Percentiles rank a stretch among this genome's conserved stretches.
Evolutionary conservation across 53 echinoderm and acorn worm species (phyloP).

Genomic region (Astropecten irregularis): DNA sequence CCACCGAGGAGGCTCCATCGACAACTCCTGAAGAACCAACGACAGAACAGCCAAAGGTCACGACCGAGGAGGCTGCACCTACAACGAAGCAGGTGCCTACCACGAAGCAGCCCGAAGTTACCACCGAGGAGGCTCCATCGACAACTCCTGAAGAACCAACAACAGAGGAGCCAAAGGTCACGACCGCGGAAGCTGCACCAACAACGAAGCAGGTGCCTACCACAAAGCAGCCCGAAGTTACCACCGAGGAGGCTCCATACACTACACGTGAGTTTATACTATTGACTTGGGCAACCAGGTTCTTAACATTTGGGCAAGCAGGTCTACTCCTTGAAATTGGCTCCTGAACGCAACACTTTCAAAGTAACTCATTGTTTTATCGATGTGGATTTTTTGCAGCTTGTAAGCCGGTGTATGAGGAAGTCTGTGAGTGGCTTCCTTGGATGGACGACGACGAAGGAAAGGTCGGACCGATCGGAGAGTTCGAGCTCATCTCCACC

Average conservation of each 20-base stretch:
- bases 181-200: background rate
- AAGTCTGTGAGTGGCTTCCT: slow-evolving; percentile 62
- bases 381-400: background rate
- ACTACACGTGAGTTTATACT: too few relatives aligned
- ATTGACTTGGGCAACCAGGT: too few relatives aligned
- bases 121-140: background rate
- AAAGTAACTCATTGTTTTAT: background rate
- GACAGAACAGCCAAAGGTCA: background rate
- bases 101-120: background rate
- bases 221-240: background rate
- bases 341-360: background rate
- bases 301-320: too few relatives aligned
- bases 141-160: background rate
- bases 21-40: background rate
- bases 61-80: background rate
- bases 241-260: background rate
- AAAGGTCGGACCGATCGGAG: slow-evolving; percentile 30
- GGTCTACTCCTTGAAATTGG: background rate
- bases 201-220: too few relatives aligned
- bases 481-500: slow-evolving; percentile 44
- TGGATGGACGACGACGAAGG: slow-evolving; percentile 58
- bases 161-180: background rate
- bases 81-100: slow-evolving; percentile 4
- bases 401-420: slow-evolving; percentile 35
- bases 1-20: too few relatives aligned